phyloP scores from a whole-genome alignment of 2,113 vertebrate species.

The Callaeas wilsoni region DNA sequence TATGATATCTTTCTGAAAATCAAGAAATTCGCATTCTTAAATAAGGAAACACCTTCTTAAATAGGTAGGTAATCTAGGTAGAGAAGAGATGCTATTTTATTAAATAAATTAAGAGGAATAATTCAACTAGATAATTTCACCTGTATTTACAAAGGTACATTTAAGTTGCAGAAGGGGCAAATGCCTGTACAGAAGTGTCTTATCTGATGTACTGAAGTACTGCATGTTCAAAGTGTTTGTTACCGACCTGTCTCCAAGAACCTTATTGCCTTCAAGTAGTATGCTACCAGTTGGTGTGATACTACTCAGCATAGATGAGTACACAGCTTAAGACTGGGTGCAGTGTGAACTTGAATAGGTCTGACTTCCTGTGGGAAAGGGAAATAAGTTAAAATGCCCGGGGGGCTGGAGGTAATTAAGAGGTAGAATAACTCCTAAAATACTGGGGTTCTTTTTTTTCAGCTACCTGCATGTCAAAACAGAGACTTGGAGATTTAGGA shows the following conservation, averaged over 20 bases:
- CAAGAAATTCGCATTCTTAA: background rate
- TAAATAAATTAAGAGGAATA: background rate
- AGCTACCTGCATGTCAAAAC: slow-evolving; percentile 37
- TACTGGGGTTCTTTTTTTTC: background rate
- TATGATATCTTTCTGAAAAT: background rate
- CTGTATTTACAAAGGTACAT: background rate
- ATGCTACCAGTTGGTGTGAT: background rate
- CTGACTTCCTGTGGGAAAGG: slow-evolving; percentile 10
- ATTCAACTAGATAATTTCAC: background rate
- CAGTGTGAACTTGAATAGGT: background rate
- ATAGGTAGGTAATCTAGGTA: background rate
- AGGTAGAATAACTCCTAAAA: background rate
- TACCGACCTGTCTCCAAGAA: background rate
- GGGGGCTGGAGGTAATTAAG: background rate
- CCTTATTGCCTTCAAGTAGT: background rate
- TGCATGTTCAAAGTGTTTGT: background rate
- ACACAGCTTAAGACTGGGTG: background rate
- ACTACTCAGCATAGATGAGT: background rate
- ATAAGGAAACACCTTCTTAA: background rate
- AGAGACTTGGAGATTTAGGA: background rate
- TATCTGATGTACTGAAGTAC: background rate
- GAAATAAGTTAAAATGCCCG: background rate
- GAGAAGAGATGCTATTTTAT: background rate
- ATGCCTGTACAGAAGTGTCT: background rate
- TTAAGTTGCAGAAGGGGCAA: background rate